phyloP scores from a whole-genome alignment of 2,888 invertebrate species.

The Eupithecia pulchellata region DNA sequence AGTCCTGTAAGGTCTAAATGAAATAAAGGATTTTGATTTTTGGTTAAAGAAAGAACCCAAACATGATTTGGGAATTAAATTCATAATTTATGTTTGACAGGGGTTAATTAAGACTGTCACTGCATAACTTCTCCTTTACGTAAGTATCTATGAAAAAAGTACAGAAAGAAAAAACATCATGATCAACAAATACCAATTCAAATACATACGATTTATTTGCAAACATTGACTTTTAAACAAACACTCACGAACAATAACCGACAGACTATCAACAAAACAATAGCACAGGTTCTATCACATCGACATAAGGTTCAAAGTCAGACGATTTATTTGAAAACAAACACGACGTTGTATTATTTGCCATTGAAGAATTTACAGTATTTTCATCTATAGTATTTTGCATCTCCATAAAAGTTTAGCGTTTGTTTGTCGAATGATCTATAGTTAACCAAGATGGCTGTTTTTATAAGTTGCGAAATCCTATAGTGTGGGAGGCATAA shows the following conservation, averaged over 20 bases:
- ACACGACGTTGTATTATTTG: conserved; percentile 42
- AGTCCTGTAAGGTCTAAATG: too few relatives aligned
- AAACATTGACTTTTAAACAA: conserved; percentile 16
- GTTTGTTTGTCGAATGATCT: conserved; percentile 37
- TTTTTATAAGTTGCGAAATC: conserved; percentile 21
- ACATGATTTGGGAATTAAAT: background rate
- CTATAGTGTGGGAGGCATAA: conserved; percentile 7
- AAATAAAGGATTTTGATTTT: too few relatives aligned
- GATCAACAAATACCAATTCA: background rate
- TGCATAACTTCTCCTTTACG: too few relatives aligned
- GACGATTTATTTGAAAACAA: conserved; percentile 35
- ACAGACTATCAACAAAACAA: conserved; percentile 1
- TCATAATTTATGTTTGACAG: too few relatives aligned
- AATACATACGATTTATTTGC: conserved; percentile 18
- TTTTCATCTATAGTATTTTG: conserved; percentile 45
- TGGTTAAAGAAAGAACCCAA: too few relatives aligned
- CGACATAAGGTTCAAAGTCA: conserved; percentile 10
- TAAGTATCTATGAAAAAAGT: background rate
- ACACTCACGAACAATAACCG: conserved; percentile 15
- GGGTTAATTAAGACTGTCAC: too few relatives aligned
- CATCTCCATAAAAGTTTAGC: conserved; percentile 52
- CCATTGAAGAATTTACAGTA: conserved; percentile 51
- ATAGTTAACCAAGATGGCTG: conserved; percentile 24
- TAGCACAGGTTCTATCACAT: background rate
- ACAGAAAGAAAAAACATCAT: background rate